A percentile compares a stretch with the other conserved stretches of the same genome.
Conservation (phyloP, 2,113 vertebrate genomes). For the Heterotis niloticus region DNA sequence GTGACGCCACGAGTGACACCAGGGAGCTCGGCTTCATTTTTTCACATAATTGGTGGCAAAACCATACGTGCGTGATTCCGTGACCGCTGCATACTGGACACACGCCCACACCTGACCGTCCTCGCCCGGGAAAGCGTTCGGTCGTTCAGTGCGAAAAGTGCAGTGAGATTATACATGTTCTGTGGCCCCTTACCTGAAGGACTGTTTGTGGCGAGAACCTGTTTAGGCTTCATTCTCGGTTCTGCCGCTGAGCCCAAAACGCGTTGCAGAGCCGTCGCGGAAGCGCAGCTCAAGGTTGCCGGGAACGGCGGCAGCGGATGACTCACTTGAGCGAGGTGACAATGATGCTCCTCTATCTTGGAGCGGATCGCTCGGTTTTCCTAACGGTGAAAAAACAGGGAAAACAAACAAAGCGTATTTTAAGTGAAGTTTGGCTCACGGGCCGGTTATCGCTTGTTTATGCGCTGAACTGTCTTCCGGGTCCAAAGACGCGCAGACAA, state of each 20-base stretch:
- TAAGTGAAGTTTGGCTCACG: too few species aligned
- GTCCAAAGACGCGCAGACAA: too few species aligned
- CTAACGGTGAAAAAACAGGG: not conserved
- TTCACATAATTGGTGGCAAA: too few species aligned
- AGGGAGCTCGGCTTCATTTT: too few species aligned
- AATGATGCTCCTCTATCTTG: slow-evolving; percentile 4
- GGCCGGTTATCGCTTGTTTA: too few species aligned
- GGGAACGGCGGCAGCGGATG: slow-evolving; percentile 1
- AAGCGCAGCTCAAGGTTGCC: slow-evolving; percentile 16
- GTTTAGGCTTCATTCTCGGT: not conserved
- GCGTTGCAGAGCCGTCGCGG: slow-evolving; percentile 1
- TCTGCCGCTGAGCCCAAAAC: not conserved
- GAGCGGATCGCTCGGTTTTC: not conserved
- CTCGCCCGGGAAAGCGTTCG: not conserved
- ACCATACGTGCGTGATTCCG: too few species aligned
- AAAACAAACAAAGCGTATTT: not conserved
- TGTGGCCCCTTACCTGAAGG: not conserved
- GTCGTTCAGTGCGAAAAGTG: slow-evolving; percentile 1
- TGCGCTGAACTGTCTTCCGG: too few species aligned
- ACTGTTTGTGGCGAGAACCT: not conserved
- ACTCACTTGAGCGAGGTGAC: slow-evolving; percentile 11
- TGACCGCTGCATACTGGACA: too few species aligned
- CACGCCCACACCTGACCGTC: not conserved
- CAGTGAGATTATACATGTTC: not conserved
- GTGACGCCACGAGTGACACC: too few species aligned